Conservation (phyloP, 1,140 invertebrate species). For the Drosophila takahashii region DNA sequence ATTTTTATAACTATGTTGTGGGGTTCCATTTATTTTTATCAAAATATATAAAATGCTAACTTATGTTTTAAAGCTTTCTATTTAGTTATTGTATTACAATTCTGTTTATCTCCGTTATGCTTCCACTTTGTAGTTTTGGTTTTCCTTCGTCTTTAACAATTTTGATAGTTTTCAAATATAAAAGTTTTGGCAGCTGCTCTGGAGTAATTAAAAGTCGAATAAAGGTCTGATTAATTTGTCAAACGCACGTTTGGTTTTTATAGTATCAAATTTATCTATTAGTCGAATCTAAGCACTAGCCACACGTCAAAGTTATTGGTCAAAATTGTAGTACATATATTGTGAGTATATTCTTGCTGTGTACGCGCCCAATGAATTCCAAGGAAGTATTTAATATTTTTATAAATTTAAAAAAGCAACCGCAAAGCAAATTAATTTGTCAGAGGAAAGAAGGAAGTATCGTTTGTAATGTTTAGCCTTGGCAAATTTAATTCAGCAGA, state of each 20-base stretch:
- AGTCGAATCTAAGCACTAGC: conserved; percentile 48
- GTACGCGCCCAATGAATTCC: conserved; percentile 18
- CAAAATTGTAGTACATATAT: conserved; percentile 5
- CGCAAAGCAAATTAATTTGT: neutral
- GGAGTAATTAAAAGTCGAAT: conserved; percentile 46
- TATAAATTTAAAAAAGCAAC: neutral
- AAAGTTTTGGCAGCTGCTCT: conserved; percentile 71
- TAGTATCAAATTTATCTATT: conserved; percentile 62
- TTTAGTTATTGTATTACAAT: conserved; percentile 78
- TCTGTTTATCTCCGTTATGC: conserved; percentile 43
- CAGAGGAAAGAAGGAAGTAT: neutral
- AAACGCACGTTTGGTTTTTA: conserved; percentile 23
- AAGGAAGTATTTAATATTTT: neutral
- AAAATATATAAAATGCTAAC: conserved; percentile 81
- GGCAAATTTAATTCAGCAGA: conserved; percentile 23
- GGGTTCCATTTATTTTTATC: conserved; percentile 51
- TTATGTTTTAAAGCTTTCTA: conserved; percentile 81
- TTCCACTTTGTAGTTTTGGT: conserved; percentile 12
- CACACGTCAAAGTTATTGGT: conserved; percentile 37
- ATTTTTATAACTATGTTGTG: conserved; percentile 66
- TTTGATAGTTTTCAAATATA: conserved; percentile 39
- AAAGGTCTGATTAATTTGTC: conserved; percentile 10
- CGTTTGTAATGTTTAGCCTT: conserved; percentile 1
- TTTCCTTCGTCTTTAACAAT: conserved; percentile 22
- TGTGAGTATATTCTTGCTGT: conserved; percentile 3